These are phyloP conservation scores for Brachycybe producta DNA, from an alignment of 2,888 invertebrate genomes.

Conservation along the genomic window DNA sequence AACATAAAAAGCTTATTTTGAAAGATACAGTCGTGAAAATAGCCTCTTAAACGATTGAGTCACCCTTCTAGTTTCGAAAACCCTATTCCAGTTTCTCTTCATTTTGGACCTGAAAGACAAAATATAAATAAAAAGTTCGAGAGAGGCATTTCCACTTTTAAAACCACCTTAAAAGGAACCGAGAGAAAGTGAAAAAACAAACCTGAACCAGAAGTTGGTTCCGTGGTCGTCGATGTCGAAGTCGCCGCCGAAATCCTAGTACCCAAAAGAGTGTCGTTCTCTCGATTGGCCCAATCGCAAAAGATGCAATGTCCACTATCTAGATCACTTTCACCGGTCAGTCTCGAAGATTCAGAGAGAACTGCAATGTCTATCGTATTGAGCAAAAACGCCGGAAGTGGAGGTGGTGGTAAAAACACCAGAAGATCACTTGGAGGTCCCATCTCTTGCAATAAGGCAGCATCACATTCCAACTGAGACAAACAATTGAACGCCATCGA, in stretches of 20 bases:
- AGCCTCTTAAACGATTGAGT: too few species aligned
- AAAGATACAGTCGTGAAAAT: too few species aligned
- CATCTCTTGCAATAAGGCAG: not conserved
- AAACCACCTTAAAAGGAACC: not conserved
- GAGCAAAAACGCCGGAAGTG: conserved; percentile 8
- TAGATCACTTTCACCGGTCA: not conserved
- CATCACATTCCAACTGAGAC: conserved; percentile 2
- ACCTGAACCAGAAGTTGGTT: not conserved
- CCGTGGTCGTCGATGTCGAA: too few species aligned
- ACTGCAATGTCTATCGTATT: not conserved
- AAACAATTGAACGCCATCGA: too few species aligned
- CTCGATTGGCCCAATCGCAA: conserved; percentile 6
- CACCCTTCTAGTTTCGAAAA: too few species aligned
- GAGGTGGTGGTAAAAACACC: conserved; percentile 5
- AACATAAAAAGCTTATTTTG: too few species aligned
- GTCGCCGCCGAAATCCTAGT: too few species aligned
- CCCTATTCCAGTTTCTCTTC: too few species aligned
- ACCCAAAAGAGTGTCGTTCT: conserved; percentile 10
- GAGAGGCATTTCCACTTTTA: too few species aligned
- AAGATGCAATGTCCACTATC: not conserved
- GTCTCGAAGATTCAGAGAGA: not conserved
- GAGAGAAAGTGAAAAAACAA: not conserved
- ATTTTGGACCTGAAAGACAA: too few species aligned
- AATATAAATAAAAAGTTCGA: too few species aligned
- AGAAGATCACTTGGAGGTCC: conserved; percentile 2